phyloP scores from a whole-genome alignment of 2,113 vertebrate genomes.

The Zosterops borbonicus region DNA sequence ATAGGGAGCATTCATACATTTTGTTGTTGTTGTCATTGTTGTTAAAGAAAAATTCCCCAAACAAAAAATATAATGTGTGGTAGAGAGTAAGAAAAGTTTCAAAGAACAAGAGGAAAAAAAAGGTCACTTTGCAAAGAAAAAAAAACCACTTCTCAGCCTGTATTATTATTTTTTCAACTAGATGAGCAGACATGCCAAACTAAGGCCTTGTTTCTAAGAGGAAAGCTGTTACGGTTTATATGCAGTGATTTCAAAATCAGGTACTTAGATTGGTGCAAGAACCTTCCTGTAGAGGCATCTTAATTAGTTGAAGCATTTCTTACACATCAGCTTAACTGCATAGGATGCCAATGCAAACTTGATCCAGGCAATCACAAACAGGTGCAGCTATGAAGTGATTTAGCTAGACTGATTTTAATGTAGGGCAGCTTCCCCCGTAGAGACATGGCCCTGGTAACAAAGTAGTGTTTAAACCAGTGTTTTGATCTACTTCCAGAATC shows the following conservation, averaged over 20 bases:
- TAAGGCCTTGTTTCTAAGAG: conserved; percentile 55
- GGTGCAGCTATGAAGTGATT: background rate
- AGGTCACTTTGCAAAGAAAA: conserved; percentile 39
- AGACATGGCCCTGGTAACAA: conserved; percentile 46
- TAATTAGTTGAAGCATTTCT: background rate
- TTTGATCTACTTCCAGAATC: conserved; percentile 34
- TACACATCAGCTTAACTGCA: background rate
- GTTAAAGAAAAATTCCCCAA: background rate
- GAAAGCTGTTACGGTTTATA: conserved; percentile 24
- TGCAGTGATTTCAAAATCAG: background rate
- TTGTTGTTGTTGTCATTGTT: background rate
- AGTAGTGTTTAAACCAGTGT: conserved; percentile 59
- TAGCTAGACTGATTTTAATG: background rate
- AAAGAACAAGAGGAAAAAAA: conserved; percentile 26
- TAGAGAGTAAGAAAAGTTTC: conserved; percentile 49
- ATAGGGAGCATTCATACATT: conserved; percentile 53
- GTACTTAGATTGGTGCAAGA: background rate
- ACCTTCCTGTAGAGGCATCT: conserved; percentile 15
- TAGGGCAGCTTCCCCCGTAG: conserved; percentile 32
- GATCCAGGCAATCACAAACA: background rate
- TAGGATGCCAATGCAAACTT: background rate
- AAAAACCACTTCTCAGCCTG: conserved; percentile 42
- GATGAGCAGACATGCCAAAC: conserved; percentile 49
- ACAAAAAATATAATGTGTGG: background rate
- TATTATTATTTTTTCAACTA: conserved; percentile 64